Conservation (phyloP, 2,113 vertebrate species). For the Eira barbara region DNA sequence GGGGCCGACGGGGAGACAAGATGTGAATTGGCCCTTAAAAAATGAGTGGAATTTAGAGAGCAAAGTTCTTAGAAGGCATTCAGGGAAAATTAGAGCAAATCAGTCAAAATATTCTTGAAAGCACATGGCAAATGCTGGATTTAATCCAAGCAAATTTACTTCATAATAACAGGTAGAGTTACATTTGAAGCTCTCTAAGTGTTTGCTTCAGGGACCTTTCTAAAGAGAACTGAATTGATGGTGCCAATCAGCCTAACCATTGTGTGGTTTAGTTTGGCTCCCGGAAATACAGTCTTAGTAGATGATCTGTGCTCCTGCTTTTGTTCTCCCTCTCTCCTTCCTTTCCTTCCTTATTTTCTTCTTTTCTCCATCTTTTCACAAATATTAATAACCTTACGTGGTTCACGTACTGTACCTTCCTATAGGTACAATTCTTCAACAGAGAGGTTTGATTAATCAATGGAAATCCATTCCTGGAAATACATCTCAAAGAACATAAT, state of each 20-base stretch:
- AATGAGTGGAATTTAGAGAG: slow-evolving; percentile 33
- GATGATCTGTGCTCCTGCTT: neutral
- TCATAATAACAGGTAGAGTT: slow-evolving; percentile 1
- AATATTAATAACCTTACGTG: neutral
- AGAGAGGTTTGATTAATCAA: neutral
- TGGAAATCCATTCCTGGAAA: slow-evolving; percentile 11
- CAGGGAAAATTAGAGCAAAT: slow-evolving; percentile 39
- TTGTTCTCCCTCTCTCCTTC: neutral
- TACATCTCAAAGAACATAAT: neutral
- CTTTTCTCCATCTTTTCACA: neutral
- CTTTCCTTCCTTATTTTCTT: neutral
- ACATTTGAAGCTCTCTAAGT: neutral
- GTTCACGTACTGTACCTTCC: neutral
- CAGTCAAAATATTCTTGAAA: slow-evolving; percentile 56
- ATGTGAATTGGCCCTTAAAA: slow-evolving; percentile 50
- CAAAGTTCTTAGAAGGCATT: slow-evolving; percentile 46
- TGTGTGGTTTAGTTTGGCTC: neutral
- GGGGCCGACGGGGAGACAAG: neutral
- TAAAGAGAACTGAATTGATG: neutral
- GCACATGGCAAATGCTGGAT: slow-evolving; percentile 31
- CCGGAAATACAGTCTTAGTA: neutral
- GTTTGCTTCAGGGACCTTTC: neutral
- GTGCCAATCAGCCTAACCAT: neutral
- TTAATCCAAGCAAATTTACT: slow-evolving; percentile 39
- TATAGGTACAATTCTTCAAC: neutral